Evolutionary conservation across 2,888 invertebrate genomes (phyloP), one percentile per base, ranked within the genome.

Genomic region (Empis livida): DNA sequence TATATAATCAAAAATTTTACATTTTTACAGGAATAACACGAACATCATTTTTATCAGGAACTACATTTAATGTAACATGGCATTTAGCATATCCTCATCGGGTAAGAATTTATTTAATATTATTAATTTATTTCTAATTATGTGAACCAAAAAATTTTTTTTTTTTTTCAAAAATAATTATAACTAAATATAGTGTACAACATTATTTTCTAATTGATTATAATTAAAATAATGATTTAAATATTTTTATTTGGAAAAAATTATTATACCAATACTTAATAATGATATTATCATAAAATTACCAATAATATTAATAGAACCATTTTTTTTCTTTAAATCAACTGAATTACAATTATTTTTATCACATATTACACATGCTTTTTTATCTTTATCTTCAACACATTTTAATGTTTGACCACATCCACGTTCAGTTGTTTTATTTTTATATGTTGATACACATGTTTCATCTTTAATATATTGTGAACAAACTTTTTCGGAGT

Each of bases 51-150:
- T 65, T 85, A 52, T 78, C 89, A 15, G 93, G 92, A 46, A 82
- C 90, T 51, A 78, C 78, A 52, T 82, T 95, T 61, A 92, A 86
- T 69, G 84, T 92, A 43, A 83, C 90, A 52, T 95, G 94, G 94
- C 92, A 92, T 70, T 75, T 94, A 59, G 90, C 92, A 11, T 94
- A 92, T 71, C 89, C 94, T 6, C 94, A 95, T 64, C 76, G 80
- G 73, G 89, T 89, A 72, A 78, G 80, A 5, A 4, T 8, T 8
- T 27, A 8, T 27, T 8, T 8, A 27, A 27, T 6, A 27, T 27
- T 6, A 27, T 27, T 27, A 6, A 27, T 27, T 27, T 27, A 8
- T 27, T 2, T 27, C 9, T 27, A 27, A 27, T 20, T 20, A 20
- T 20, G n/a, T n/a, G n/a, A n/a, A n/a, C n/a, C n/a, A n/a, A n/a